These are phyloP conservation scores for Colletes collaris DNA, from an alignment of 2,888 invertebrate species.

Conservation along the genomic window DNA sequence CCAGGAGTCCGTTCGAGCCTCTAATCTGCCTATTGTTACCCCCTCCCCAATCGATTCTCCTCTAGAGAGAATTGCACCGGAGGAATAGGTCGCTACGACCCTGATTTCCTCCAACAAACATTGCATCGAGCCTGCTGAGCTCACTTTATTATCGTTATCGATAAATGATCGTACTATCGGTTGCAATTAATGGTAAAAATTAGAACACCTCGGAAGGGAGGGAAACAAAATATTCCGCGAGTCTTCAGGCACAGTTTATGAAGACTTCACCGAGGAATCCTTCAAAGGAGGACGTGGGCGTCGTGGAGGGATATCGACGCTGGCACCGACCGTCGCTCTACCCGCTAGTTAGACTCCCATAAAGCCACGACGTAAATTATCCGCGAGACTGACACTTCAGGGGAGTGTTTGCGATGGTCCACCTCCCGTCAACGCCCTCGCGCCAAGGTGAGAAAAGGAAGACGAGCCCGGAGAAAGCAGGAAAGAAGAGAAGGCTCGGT, in stretches of 20 bases:
- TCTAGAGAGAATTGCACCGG: background rate
- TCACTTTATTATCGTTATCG: too few relatives aligned
- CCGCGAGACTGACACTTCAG: conserved; percentile 65
- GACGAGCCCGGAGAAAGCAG: background rate
- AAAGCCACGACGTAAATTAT: conserved; percentile 82
- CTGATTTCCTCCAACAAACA: background rate
- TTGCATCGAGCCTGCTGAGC: too few relatives aligned
- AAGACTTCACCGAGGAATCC: conserved; percentile 35
- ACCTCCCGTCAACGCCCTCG: conserved; percentile 84
- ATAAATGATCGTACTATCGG: too few relatives aligned
- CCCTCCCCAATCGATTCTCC: background rate
- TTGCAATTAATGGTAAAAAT: too few relatives aligned
- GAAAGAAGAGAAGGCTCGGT: background rate
- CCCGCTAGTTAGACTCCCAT: conserved; percentile 82
- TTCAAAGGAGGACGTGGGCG: conserved; percentile 71
- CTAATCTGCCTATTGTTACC: conserved; percentile 72
- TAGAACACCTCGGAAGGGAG: background rate
- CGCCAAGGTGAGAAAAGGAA: conserved; percentile 40
- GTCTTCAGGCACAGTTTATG: conserved; percentile 30
- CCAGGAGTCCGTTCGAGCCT: conserved; percentile 54
- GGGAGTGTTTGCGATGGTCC: conserved; percentile 82
- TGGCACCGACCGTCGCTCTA: conserved; percentile 70
- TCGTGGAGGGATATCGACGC: conserved; percentile 64
- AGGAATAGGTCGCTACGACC: background rate
- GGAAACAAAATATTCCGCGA: background rate